These are phyloP conservation scores for Ophthalmolycus amberensis DNA, from an alignment of 2,113 vertebrate genomes.

Conservation along the genomic window DNA sequence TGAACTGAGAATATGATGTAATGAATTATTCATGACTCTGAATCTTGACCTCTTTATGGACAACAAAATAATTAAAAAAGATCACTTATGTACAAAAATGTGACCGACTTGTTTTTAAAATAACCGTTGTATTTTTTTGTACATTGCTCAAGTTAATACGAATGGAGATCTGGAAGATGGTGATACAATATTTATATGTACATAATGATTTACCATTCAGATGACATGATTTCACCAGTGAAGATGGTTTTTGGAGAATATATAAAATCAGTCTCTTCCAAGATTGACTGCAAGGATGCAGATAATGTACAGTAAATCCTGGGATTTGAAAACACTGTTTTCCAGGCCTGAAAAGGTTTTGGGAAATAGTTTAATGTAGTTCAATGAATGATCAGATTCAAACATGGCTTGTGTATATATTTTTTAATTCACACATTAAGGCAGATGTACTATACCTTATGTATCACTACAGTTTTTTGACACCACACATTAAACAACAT, in stretches of 20 bases:
- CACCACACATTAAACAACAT: neutral
- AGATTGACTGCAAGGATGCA: neutral
- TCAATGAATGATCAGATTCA: neutral
- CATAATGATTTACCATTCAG: neutral
- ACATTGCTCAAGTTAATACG: neutral
- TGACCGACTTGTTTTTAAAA: conserved; percentile 20
- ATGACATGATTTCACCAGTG: neutral
- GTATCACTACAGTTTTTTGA: neutral
- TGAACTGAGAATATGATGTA: conserved; percentile 82
- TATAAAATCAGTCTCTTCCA: neutral
- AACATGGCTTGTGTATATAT: neutral
- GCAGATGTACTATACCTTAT: neutral
- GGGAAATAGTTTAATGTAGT: neutral
- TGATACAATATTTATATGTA: neutral
- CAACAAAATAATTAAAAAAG: conserved; percentile 76
- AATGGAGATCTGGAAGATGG: neutral
- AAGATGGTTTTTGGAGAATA: neutral
- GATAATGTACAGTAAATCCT: neutral
- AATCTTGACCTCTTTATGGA: conserved; percentile 85
- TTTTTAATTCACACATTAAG: neutral
- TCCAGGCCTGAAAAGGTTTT: neutral
- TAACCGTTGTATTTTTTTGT: neutral
- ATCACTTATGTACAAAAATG: conserved; percentile 80
- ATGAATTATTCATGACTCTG: conserved; percentile 81
- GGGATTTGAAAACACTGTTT: neutral